A percentile compares a stretch with the other conserved stretches of the same genome.
These are phyloP conservation scores for Aldrovandia affinis DNA, from an alignment of 2,797 vertebrate species.

Conservation along the genomic window DNA sequence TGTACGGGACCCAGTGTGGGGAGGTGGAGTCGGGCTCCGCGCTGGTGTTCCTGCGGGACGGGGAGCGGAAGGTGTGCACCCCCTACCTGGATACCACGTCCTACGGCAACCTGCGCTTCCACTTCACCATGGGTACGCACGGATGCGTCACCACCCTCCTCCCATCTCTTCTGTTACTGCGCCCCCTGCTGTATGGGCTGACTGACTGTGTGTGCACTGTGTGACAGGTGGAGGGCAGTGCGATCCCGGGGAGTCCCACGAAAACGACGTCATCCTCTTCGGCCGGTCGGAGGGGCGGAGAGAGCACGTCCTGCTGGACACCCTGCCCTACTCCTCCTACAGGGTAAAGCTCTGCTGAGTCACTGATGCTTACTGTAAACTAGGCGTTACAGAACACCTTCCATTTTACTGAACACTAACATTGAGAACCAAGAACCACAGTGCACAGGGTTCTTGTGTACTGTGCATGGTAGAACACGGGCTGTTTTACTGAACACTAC, in stretches of 20 bases:
- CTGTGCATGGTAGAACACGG: neutral
- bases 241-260: conserved; percentile 89
- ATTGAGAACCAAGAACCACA: no score
- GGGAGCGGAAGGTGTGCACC: conserved; percentile 89
- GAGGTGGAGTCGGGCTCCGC: conserved; percentile 89
- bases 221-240: conserved; percentile 85
- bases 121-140: conserved; percentile 88
- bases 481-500: neutral
- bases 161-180: neutral
- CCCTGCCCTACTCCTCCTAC: conserved; percentile 88
- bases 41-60: conserved; percentile 87
- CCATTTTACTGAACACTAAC: neutral
- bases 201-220: neutral
- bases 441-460: no score
- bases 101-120: conserved; percentile 93
- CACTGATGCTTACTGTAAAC: neutral
- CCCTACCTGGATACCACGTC: conserved; percentile 91
- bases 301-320: conserved; percentile 84
- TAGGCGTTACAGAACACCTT: neutral
- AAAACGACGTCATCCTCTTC: conserved; percentile 86
- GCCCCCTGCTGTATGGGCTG: neutral
- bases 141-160: neutral
- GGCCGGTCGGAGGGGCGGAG: conserved; percentile 85
- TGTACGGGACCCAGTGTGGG: conserved; percentile 88
- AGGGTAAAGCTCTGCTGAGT: conserved; percentile 74